A percentile compares a stretch with the other conserved stretches of the same genome.
Conservation (phyloP, 2,797 vertebrate genomes). For the Argya squamiceps region DNA sequence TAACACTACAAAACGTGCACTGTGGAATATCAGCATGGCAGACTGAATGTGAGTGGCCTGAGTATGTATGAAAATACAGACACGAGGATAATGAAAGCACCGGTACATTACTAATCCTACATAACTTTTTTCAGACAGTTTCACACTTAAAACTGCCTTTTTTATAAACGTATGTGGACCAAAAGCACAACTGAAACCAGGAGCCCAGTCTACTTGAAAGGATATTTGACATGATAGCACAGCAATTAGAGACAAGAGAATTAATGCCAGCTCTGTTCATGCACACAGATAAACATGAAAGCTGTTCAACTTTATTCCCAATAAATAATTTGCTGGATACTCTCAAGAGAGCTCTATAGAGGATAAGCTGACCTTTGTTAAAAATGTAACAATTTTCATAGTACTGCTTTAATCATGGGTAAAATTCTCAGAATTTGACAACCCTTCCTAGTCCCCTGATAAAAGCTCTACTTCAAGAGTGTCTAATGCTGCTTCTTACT, state of each 20-base stretch:
- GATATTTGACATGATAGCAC: background rate
- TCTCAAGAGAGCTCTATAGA: background rate
- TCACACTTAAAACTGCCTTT: background rate
- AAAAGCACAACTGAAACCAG: background rate
- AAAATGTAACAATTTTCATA: slow-evolving; percentile 80
- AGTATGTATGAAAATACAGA: background rate
- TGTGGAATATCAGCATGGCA: background rate
- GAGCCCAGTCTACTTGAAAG: background rate
- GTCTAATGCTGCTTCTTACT: slow-evolving; percentile 91
- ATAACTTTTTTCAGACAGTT: background rate
- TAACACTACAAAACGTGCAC: background rate
- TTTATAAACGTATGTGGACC: background rate
- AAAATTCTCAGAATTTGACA: slow-evolving; percentile 87
- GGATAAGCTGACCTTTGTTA: slow-evolving; percentile 55
- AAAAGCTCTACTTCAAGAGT: slow-evolving; percentile 84
- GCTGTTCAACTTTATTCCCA: slow-evolving; percentile 1
- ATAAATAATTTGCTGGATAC: slow-evolving; percentile 28
- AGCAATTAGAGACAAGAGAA: background rate
- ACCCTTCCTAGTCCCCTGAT: slow-evolving; percentile 81
- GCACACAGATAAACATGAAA: slow-evolving; percentile 23
- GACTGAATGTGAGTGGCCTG: background rate
- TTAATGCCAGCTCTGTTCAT: background rate
- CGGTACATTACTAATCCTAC: background rate
- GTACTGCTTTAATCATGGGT: slow-evolving; percentile 81
- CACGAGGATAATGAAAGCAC: background rate